These are phyloP conservation scores for Oncorhynchus masou DNA, from an alignment of 2,113 vertebrate species.

Conservation along the genomic window DNA sequence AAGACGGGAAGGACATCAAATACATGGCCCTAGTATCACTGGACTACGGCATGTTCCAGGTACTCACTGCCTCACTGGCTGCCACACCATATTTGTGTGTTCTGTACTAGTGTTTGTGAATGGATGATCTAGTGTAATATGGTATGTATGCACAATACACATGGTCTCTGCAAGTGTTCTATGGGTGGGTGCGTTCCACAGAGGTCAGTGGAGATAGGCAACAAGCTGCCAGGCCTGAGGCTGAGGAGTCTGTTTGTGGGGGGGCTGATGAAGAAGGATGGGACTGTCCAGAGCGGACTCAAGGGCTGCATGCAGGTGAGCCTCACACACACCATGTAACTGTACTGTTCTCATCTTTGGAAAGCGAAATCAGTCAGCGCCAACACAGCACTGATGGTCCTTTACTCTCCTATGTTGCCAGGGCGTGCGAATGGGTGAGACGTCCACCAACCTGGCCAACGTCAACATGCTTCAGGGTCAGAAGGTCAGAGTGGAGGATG, in stretches of 20 bases:
- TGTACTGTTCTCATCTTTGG: no score
- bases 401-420: constrained; percentile 32
- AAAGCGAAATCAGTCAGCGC: no score
- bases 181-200: constrained; percentile 40
- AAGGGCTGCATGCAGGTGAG: constrained; percentile 87
- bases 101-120: no score
- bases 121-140: neutral
- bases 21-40: constrained; percentile 83
- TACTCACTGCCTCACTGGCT: constrained; percentile 2
- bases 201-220: constrained; percentile 83
- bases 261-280: constrained; percentile 74
- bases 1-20: constrained; percentile 87
- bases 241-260: constrained; percentile 80
- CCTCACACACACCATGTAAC: no score
- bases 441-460: constrained; percentile 77
- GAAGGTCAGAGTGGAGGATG: constrained; percentile 77
- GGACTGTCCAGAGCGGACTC: constrained; percentile 77
- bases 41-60: constrained; percentile 83
- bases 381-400: no score
- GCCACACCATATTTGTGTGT: no score
- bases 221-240: constrained; percentile 81
- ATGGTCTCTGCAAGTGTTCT: neutral
- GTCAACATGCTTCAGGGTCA: constrained; percentile 80
- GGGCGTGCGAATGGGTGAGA: constrained; percentile 89
- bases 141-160: neutral